A percentile compares a stretch with the other conserved stretches of the same genome.
phyloP scores from a whole-genome alignment of 1,140 invertebrate species.

The Trachymyrmex cornetzi region DNA sequence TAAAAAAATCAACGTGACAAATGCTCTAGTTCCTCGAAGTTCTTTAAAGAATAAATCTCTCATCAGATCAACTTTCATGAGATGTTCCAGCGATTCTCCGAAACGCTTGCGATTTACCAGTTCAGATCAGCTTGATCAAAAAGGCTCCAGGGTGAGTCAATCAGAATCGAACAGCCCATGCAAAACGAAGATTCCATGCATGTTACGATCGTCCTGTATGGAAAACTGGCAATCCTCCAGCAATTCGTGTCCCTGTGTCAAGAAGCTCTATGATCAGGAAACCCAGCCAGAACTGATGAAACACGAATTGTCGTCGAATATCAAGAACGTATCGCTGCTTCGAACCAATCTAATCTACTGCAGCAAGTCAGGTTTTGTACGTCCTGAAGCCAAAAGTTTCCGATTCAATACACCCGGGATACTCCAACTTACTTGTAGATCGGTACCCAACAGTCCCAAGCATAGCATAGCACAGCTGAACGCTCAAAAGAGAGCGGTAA shows the following conservation, averaged over 20 bases:
- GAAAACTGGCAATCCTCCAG: slow-evolving; percentile 86
- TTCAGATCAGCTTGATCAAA: slow-evolving; percentile 88
- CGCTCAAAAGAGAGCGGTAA: slow-evolving; percentile 77
- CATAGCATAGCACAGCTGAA: slow-evolving; percentile 77
- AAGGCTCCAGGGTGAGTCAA: slow-evolving; percentile 67
- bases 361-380: slow-evolving; percentile 49
- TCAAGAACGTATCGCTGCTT: background rate
- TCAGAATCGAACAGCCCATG: slow-evolving; percentile 87
- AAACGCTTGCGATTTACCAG: slow-evolving; percentile 93
- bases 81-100: slow-evolving; percentile 93
- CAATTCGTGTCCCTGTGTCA: slow-evolving; percentile 89
- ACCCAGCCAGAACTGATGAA: slow-evolving; percentile 16
- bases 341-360: slow-evolving; percentile 22
- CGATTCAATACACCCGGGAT: slow-evolving; percentile 63
- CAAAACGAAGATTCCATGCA: slow-evolving; percentile 75
- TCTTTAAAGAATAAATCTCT: slow-evolving; percentile 89
- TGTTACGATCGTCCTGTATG: slow-evolving; percentile 80
- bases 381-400: slow-evolving; percentile 52
- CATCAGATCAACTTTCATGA: slow-evolving; percentile 83
- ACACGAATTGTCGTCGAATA: background rate
- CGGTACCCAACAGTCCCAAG: slow-evolving; percentile 86
- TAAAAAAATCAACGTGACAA: slow-evolving; percentile 68
- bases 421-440: slow-evolving; percentile 79
- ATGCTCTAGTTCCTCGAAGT: slow-evolving; percentile 87
- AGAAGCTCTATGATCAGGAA: slow-evolving; percentile 85